phyloP scores from a whole-genome alignment of 2,888 invertebrate genomes.

The Meloe dianella region DNA sequence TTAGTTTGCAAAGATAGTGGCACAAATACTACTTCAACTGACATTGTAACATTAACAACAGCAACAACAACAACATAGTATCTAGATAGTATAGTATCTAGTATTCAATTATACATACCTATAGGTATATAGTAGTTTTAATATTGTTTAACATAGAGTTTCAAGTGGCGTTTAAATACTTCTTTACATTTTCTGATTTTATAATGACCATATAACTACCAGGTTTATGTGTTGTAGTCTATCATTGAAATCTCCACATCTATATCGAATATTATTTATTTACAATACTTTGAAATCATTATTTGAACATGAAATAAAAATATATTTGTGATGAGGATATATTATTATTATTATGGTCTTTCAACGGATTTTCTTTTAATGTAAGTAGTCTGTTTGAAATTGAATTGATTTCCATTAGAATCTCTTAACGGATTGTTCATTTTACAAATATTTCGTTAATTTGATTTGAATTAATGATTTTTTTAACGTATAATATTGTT shows the following conservation, averaged over 20 bases:
- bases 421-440: too few species aligned
- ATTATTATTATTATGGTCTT: neutral
- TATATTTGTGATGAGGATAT: neutral
- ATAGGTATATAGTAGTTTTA: too few species aligned
- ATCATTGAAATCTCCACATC: slow-evolving; percentile 1
- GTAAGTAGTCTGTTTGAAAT: too few species aligned
- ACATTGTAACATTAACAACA: slow-evolving; percentile 1
- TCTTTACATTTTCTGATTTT: neutral
- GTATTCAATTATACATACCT: slow-evolving; percentile 8
- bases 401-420: too few species aligned
- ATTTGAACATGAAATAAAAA: neutral
- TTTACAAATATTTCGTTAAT: too few species aligned
- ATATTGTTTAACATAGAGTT: neutral
- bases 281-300: neutral
- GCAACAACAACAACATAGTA: too few species aligned
- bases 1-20: slow-evolving; percentile 5
- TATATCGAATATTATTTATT: neutral
- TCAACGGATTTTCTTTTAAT: too few species aligned
- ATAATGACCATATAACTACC: neutral
- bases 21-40: slow-evolving; percentile 8
- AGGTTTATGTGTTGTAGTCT: neutral
- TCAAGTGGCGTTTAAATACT: slow-evolving; percentile 8
- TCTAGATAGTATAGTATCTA: neutral
- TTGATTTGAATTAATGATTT: too few species aligned
- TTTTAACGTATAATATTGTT: too few species aligned